Conservation (phyloP, 2,797 vertebrate species). For the Neostethus bicornis region DNA sequence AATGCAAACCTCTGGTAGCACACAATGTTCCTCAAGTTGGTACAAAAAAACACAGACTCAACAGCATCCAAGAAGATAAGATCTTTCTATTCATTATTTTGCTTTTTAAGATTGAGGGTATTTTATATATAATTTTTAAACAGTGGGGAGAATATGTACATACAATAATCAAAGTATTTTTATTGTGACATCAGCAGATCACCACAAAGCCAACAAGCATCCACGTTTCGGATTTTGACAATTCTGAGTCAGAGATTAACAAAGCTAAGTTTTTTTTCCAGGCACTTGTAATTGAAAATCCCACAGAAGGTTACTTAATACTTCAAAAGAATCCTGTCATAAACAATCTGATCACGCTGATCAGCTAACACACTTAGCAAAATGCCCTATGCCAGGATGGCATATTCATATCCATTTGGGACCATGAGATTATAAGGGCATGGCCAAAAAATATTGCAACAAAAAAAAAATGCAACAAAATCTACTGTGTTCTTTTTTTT, state of each 20-base stretch:
- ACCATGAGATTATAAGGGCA: constrained; percentile 3
- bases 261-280: constrained; percentile 33
- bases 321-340: constrained; percentile 46
- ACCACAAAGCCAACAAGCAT: constrained; percentile 2
- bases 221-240: constrained; percentile 14
- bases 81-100: background rate
- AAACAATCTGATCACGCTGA: constrained; percentile 25
- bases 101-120: background rate
- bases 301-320: constrained; percentile 58
- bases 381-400: constrained; percentile 21
- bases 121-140: background rate
- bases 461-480: too few relatives aligned
- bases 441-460: background rate
- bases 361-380: constrained; percentile 26
- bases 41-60: background rate
- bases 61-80: background rate
- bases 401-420: constrained; percentile 22
- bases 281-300: constrained; percentile 51
- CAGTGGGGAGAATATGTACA: background rate
- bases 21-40: background rate
- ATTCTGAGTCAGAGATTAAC: constrained; percentile 49
- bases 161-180: background rate
- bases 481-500: too few relatives aligned
- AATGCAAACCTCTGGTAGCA: background rate
- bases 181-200: background rate